Evolutionary conservation across 1,140 invertebrate species (phyloP), one percentile per base, ranked within the genome.

Genomic region (Sinella curviseta): DNA sequence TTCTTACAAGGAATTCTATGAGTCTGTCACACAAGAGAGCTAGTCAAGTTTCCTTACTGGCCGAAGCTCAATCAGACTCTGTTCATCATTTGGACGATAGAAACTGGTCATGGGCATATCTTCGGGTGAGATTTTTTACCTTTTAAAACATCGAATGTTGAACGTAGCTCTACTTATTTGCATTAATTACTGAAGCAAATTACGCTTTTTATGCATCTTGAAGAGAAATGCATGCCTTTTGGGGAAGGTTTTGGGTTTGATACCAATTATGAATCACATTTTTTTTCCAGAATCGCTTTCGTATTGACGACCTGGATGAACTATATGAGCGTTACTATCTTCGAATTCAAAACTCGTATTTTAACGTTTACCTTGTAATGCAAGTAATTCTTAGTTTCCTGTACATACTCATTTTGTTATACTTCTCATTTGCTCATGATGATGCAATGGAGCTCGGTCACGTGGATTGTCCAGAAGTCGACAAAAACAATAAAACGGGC

Each of bases 291-390:
- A 90, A 91, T 85, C 91, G 92, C 87, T 94, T 94, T 85, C 88
- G 90, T 82, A 90, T 91, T 80, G 91, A 92, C 84, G 90, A 91
- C 85, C 86, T 94, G 78, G 92, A 94, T 85, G 89, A 89, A 60
- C 87, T 94, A 14, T 95, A 93, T 85, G 88, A 89, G 79, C 89
- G 90, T 76, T 95, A 95, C 85, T 92, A 92, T 79, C 90, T 92
- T 76, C 91, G 92, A 82, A 86, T 95, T 77, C 91, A 93, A 83
- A 91, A 93, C 86, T 92, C 92, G 74, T 92, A 94, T 82, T 90
- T 94, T 35, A 92, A 92, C 73, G 89, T 94, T 57, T 94, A 93
- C 85, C 88, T 94, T 39, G 87, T 93, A 1, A 86, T 94, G 31
- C 90, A 94, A 84, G 85, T 91, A 79, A 82, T 91, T 26, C 89